Conservation (phyloP, 1,140 invertebrate species). For the Whitmania pigra region DNA sequence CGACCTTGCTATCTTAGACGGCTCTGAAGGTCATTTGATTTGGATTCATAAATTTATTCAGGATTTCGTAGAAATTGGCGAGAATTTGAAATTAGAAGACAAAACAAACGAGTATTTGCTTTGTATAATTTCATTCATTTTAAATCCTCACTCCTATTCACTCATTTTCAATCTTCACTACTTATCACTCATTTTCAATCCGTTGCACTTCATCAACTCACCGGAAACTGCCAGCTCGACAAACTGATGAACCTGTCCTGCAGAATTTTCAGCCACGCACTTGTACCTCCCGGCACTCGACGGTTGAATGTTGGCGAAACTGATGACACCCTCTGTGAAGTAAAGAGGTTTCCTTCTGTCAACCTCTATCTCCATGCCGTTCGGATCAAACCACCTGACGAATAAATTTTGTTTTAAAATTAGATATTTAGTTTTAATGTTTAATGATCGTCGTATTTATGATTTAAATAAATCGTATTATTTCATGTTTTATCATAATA, state of each 20-base stretch:
- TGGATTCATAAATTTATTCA: background rate
- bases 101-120: no score
- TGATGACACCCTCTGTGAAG: background rate
- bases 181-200: no score
- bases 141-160: no score
- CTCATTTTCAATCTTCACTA: no score
- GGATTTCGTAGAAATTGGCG: no score
- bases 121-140: no score
- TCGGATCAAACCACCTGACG: conserved; percentile 4
- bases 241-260: background rate
- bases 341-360: background rate
- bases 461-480: no score
- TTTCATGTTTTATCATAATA: no score
- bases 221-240: conserved; percentile 5
- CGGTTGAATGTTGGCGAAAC: background rate
- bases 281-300: background rate
- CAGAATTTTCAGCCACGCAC: background rate
- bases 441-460: no score
- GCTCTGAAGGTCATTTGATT: conserved; percentile 37
- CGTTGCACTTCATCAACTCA: background rate
- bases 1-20: conserved; percentile 45
- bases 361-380: background rate
- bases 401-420: no score
- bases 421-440: no score
- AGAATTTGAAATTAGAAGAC: no score